Conservation (phyloP, 2,113 vertebrate genomes). For the Prinia subflava region DNA sequence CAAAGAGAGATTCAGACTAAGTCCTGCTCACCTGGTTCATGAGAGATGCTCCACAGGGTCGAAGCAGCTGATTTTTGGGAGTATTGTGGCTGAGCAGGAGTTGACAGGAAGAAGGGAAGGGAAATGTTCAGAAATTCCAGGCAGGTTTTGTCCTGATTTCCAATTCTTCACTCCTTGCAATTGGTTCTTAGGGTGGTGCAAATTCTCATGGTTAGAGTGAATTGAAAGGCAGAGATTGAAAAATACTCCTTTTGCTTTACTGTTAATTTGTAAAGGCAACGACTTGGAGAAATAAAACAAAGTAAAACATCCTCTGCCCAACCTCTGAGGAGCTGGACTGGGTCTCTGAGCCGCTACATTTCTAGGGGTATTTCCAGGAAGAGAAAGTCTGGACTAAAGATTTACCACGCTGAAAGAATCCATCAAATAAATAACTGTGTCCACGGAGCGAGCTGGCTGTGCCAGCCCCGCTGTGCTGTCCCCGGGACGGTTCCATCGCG, state of each 20-base stretch:
- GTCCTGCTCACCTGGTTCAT: neutral
- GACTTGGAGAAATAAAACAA: neutral
- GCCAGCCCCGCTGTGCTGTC: neutral
- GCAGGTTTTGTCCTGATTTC: neutral
- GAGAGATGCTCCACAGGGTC: neutral
- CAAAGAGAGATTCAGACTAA: neutral
- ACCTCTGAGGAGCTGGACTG: neutral
- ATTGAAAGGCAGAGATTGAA: neutral
- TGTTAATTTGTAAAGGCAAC: conserved; percentile 5
- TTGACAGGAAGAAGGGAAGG: neutral
- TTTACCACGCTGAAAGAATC: neutral
- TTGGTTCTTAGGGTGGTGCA: neutral
- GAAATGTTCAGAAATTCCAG: neutral
- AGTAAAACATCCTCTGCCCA: neutral
- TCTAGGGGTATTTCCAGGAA: neutral
- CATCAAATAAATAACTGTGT: conserved; percentile 49
- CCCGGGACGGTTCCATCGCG: neutral
- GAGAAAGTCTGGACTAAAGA: conserved; percentile 8
- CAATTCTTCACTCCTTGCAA: neutral
- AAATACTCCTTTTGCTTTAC: conserved; percentile 46
- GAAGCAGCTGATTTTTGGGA: neutral
- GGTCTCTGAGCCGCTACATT: neutral
- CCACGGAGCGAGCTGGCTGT: neutral
- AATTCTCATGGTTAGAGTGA: neutral
- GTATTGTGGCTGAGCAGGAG: neutral